A percentile compares a stretch with the other conserved stretches of the same genome.
phyloP scores from a whole-genome alignment of 2,113 vertebrate species.

The Emberiza fucata region DNA sequence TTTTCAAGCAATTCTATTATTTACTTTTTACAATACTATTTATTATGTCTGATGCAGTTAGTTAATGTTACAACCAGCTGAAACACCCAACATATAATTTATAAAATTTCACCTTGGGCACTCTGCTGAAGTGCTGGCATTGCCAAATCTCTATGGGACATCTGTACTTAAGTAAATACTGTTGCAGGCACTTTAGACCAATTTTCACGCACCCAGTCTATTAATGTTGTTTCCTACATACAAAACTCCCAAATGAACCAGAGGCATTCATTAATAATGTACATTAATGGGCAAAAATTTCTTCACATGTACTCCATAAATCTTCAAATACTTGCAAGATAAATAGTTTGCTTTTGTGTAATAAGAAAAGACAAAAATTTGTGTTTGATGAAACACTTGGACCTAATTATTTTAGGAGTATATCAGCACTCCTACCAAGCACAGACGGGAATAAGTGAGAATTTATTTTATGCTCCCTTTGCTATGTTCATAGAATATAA shows the following conservation, averaged over 20 bases:
- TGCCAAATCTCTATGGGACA: neutral
- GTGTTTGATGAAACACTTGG: neutral
- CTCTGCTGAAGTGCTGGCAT: neutral
- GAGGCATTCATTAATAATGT: neutral
- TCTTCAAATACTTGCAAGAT: neutral
- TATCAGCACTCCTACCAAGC: neutral
- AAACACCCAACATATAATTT: rapidly evolving
- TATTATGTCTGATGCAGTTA: neutral
- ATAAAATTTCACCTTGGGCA: neutral
- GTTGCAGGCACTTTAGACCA: neutral
- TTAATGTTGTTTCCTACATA: neutral
- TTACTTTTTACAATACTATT: neutral
- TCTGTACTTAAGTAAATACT: neutral
- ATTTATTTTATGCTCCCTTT: neutral
- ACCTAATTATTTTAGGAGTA: neutral
- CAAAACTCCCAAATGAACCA: neutral
- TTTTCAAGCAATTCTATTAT: neutral
- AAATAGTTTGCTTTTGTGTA: neutral
- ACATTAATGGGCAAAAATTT: neutral
- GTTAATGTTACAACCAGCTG: neutral
- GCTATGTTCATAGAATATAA: neutral
- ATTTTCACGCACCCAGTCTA: neutral
- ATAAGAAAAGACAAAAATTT: neutral
- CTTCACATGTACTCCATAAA: neutral
- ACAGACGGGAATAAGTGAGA: neutral